Base-by-base conservation (phyloP, 1,140 invertebrate genomes). In the Drosophila repletoides region DNA sequence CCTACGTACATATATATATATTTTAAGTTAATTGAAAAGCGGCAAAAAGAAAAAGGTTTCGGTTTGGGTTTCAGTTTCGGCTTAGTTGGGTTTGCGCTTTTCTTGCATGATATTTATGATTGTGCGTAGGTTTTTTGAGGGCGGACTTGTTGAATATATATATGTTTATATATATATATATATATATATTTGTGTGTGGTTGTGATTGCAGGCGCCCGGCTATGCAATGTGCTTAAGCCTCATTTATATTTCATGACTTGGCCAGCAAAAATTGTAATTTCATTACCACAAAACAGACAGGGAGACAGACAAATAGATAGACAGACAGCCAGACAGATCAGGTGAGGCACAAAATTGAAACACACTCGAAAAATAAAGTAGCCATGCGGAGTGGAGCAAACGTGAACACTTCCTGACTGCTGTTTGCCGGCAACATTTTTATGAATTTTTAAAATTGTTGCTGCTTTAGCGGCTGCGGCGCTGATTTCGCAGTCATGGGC, bases 391-490 rank as follows among this genome's bases (percentile, higher is more conserved):
- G 31, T 31, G 28, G 22, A n/a, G 38, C 22, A 61, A 67, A 71
- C 61, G 43, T 65, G 48, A 38, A 63, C 49, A 53, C 15, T 33
- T 59, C 31, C 53, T 40, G 55, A 33, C 36, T 21, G 21, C 4
- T 15, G 33, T 12, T 15, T 19, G 3, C 65, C 26, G 60, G 38
- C 69, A 76, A 64, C 80, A 68, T 55, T 72, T 83, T 83, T 88
- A 88, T 88, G 83, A 88, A 88, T 88, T 88, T 83, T 88, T 81
- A 76, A 88, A 88, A 88, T 72, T 88, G 83, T 83, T 81, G 51
- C 80, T 87, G 73, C 72, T 77, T 76, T 81, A 58, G 72, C 72
- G 80, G 68, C 68, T 63, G 51, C 66, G 28, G 56, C 79, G 79
- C 75, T 87, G 80, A 86, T 80, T 86, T 87, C 64, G 67, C 80